Base-by-base conservation (phyloP, 2,888 invertebrate species). In the Ferdinandea cuprea region DNA sequence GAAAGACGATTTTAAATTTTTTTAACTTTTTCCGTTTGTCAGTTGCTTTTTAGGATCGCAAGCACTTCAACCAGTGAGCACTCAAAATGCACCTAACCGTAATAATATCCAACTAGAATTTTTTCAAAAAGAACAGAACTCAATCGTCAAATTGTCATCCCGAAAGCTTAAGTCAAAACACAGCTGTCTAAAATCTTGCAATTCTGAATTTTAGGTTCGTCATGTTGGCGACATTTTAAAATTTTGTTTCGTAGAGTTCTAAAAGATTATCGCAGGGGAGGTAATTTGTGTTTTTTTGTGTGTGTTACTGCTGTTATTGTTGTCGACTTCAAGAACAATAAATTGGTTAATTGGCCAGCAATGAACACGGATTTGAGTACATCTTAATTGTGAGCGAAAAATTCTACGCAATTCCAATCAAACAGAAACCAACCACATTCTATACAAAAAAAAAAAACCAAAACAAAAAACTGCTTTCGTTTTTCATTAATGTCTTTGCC, bases 61-160 rank as follows among this genome's bases (percentile, higher is more conserved):
- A n/a, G n/a, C n/a, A n/a, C n/a, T n/a, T n/a, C n/a, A n/a, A n/a
- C n/a, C n/a, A n/a, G n/a, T n/a, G n/a, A n/a, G n/a, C n/a, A n/a
- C n/a, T n/a, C n/a, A n/a, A n/a, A n/a, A n/a, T n/a, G n/a, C n/a
- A n/a, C n/a, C n/a, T n/a, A n/a, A n/a, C n/a, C n/a, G n/a, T n/a
- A n/a, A n/a, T n/a, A n/a, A n/a, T n/a, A n/a, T n/a, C n/a, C n/a
- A n/a, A 42, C 21, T 44, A 13, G 8, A 5, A 35, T 11, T 17
- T 19, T 30, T 25, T 19, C 21, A 25, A 68, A 74, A 37, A 73
- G 46, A 69, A 65, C 88, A 71, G 66, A 86, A 88, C 63, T n/a
- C 1, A 59, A 58, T 17, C 13, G 28, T 42, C 40, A 42, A n/a
- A 19, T 13, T 58, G 66, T 74, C 74, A 76, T 15, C 3, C 50